A percentile compares a stretch with the other conserved stretches of the same genome.
Conservation (phyloP, 2,113 vertebrate species). For the Illadopsis cleaveri region DNA sequence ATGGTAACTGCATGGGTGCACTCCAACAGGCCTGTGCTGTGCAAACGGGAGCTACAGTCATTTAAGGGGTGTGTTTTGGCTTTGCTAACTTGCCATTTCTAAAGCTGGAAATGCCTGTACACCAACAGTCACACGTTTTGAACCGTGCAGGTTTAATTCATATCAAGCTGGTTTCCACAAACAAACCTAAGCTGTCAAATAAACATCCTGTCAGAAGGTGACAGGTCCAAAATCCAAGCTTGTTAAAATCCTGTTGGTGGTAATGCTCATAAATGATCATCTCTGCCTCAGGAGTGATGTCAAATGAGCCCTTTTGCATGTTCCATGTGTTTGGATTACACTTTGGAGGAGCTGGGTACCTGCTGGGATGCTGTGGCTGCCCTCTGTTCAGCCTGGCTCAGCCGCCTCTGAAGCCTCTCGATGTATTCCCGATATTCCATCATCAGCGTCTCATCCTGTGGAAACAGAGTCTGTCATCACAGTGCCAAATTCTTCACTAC, state of each 20-base stretch:
- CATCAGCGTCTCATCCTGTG: constrained; percentile 84
- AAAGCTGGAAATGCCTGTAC: not conserved
- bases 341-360: constrained; percentile 68
- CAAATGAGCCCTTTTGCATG: not conserved
- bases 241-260: not conserved
- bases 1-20: too few relatives aligned
- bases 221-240: not conserved
- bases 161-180: not conserved
- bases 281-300: not conserved
- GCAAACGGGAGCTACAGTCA: not conserved
- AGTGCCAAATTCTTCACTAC: not conserved
- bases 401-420: constrained; percentile 82
- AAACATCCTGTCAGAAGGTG: not conserved
- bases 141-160: not conserved
- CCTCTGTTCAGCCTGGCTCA: constrained; percentile 87
- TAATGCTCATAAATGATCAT: not conserved
- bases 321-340: not conserved
- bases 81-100: not conserved
- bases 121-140: not conserved
- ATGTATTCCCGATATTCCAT: constrained; percentile 84
- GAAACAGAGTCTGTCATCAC: constrained; percentile 32
- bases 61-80: not conserved
- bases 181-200: not conserved
- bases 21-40: not conserved
- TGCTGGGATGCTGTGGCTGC: constrained; percentile 83